Conservation (phyloP, 2,797 vertebrate species). For the Tauraco hartlaubi region DNA sequence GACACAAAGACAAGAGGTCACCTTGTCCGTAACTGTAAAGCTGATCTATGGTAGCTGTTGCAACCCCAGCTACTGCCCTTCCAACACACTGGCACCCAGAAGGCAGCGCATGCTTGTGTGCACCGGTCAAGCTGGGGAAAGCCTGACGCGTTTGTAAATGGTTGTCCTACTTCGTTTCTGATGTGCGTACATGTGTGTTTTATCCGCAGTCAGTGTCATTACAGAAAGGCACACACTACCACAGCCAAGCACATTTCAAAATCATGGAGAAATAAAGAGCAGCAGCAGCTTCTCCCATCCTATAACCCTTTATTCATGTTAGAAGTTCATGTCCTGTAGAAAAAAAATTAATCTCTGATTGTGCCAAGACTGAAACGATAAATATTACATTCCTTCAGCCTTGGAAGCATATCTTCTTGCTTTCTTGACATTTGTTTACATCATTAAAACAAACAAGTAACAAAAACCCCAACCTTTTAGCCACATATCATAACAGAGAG, state of each 20-base stretch:
- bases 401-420: background rate
- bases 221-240: background rate
- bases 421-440: background rate
- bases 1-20: background rate
- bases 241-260: background rate
- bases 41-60: background rate
- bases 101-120: rapidly evolving
- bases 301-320: background rate
- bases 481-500: background rate
- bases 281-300: background rate
- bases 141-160: background rate
- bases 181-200: background rate
- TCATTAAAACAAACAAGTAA: background rate
- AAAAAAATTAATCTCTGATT: background rate
- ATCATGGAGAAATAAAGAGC: background rate
- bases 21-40: background rate
- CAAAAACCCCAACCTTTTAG: background rate
- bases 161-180: background rate
- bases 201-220: background rate
- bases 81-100: rapidly evolving
- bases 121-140: background rate
- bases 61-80: background rate
- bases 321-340: background rate
- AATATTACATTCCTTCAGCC: background rate
- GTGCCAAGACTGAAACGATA: background rate